Evolutionary conservation across 2,888 invertebrate species (phyloP).

Genomic region (Drosophila histrio): DNA sequence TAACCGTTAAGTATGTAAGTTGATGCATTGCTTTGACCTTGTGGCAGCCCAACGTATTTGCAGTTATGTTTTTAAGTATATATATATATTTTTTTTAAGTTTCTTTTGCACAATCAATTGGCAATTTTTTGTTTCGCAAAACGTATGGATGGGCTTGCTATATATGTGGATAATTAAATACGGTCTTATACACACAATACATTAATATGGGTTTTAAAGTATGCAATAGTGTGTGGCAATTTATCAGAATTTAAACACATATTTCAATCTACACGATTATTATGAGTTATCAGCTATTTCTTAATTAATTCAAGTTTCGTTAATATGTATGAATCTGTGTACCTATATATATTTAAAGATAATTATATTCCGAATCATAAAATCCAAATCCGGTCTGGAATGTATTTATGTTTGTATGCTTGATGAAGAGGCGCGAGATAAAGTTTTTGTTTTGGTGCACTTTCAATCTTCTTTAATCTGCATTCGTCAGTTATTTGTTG

Average conservation of each 20-base stretch:
- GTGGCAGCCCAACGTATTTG: slow-evolving; percentile 36
- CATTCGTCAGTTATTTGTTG: slow-evolving; percentile 7
- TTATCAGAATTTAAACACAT: background rate
- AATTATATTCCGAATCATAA: background rate
- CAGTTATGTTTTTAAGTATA: slow-evolving; percentile 15
- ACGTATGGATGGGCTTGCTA: too few species aligned
- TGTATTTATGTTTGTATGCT: slow-evolving; percentile 2
- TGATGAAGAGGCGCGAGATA: slow-evolving; percentile 6
- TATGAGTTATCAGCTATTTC: background rate
- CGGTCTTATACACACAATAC: too few species aligned
- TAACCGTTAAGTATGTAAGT: slow-evolving; percentile 30
- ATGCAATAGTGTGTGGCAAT: background rate
- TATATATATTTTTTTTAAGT: background rate
- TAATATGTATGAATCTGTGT: background rate
- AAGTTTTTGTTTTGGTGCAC: slow-evolving; percentile 30
- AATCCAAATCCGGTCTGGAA: slow-evolving; percentile 21
- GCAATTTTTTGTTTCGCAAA: slow-evolving; percentile 46
- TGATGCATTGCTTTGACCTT: slow-evolving; percentile 55
- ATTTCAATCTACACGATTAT: too few species aligned
- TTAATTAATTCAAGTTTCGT: background rate
- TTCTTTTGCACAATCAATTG: slow-evolving; percentile 50
- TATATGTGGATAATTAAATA: too few species aligned
- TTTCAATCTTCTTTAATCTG: slow-evolving; percentile 27
- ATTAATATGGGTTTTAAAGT: slow-evolving; percentile 4
- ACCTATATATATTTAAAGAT: background rate